Evolutionary conservation across 2,113 vertebrate species (phyloP), one percentile per base, ranked within the genome.

Genomic region (Serinus canaria): DNA sequence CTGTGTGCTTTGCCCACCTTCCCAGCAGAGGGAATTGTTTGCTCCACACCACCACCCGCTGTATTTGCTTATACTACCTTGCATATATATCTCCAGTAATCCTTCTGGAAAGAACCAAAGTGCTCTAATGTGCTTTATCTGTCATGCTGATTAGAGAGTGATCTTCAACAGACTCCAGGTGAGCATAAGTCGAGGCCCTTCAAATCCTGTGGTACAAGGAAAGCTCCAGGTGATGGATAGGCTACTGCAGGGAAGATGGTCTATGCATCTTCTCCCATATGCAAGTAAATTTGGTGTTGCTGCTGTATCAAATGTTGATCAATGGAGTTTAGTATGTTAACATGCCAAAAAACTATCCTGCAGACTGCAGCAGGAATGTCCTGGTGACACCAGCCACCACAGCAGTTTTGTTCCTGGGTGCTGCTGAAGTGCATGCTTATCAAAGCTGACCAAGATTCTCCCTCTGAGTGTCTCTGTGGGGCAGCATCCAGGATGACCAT

Each of bases 371-470:
- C 15, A 44, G 33, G 70, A 9, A 33, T n/a, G 30, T 70, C 30
- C 56, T 6, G 2, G 30, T 59, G 35, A 35, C 55, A 52, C 2
- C 4, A 16, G 7, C 12, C 14, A 15, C 5, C 1, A 5, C 8
- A 78, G 28, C 8, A 64, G 7, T 22, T 73, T 63, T 56, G n/a
- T 31, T 25, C 33, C 35, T 8, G 9, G 5, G 25, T 59, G 16
- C 59, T 66, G 31, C 52, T 44, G 79, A 59, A 85, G 52, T 72
- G 7, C 4, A 15, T 10, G 22, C 12, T 70, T n/a, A 49, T 23
- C 37, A 67, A 74, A 74, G 16, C 9, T 69, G 55, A 47, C 15
- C 23, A 33, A 28, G 22, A 33, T 73, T 44, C 14, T 87, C 13
- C 17, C 56, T 20, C 49, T 47, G 30, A 6, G 4, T 52, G 16